Conservation (phyloP, 53 echinoderm and acorn worm genomes). For the Zoroaster sp. region DNA sequence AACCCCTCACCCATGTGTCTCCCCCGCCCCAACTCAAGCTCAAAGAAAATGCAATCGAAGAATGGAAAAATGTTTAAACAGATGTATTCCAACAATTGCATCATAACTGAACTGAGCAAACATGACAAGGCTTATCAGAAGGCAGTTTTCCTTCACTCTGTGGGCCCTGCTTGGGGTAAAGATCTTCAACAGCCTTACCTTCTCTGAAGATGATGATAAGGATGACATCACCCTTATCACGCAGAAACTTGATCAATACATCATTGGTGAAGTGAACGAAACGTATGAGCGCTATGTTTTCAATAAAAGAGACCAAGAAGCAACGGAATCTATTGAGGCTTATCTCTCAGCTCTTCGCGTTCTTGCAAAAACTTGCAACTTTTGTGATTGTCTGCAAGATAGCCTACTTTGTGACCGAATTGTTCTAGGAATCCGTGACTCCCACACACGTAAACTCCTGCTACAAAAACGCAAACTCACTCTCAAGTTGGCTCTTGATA, state of each 20-base stretch:
- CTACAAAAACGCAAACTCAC: constrained; percentile 20
- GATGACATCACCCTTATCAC: not conserved
- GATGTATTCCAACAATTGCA: not conserved
- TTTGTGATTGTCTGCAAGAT: not conserved
- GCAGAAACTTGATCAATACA: not conserved
- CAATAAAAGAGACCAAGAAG: not conserved
- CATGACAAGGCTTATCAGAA: constrained; percentile 3
- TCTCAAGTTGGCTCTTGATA: not conserved
- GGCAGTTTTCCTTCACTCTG: not conserved
- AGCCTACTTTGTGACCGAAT: not conserved
- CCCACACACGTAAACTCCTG: not conserved
- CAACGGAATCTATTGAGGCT: not conserved
- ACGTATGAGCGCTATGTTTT: not conserved
- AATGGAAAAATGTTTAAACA: constrained; percentile 16
- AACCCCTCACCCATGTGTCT: not conserved
- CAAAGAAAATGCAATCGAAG: not conserved
- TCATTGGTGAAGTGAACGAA: not conserved
- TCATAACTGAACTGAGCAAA: constrained; percentile 4
- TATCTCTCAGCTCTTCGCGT: not conserved
- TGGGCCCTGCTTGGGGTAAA: not conserved
- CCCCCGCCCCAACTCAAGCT: not conserved
- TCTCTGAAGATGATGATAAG: not conserved
- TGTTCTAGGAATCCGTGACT: constrained; percentile 2
- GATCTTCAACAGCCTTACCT: constrained; percentile 7
- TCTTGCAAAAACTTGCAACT: not conserved